Evolutionary conservation across 2,888 invertebrate genomes (phyloP).

Genomic region (Eristalis pertinax): DNA sequence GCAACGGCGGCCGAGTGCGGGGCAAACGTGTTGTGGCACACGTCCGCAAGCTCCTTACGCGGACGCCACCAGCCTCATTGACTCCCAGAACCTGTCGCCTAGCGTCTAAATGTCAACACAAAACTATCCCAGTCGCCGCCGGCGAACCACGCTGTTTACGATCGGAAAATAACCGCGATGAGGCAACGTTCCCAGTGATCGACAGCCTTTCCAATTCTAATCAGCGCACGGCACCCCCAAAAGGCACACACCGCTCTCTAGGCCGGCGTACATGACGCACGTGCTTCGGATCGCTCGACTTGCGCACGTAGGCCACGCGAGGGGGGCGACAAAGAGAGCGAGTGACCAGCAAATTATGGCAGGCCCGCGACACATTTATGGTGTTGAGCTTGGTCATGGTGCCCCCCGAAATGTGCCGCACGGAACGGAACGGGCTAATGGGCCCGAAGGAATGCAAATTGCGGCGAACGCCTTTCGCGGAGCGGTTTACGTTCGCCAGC

Average conservation of each 20-base stretch:
- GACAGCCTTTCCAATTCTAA: conserved; percentile 15
- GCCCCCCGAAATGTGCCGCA: neutral
- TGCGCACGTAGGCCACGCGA: neutral
- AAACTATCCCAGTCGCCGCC: neutral
- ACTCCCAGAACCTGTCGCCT: neutral
- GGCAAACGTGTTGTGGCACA: neutral
- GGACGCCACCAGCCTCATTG: neutral
- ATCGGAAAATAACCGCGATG: neutral
- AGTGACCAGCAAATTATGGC: neutral
- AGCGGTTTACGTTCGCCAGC: neutral
- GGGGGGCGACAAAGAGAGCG: neutral
- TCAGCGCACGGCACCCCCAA: neutral
- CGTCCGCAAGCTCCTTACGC: neutral
- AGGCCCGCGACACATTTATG: neutral
- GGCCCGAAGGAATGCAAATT: neutral
- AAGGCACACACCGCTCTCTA: neutral
- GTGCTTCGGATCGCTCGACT: neutral
- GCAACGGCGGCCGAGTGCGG: neutral
- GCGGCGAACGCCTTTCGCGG: neutral
- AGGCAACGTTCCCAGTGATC: conserved; percentile 7
- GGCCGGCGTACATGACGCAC: neutral
- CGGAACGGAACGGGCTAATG: neutral
- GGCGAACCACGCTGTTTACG: neutral
- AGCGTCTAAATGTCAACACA: neutral
- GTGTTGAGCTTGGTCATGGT: conserved; percentile 1